phyloP scores from a whole-genome alignment of 30 jellyfish, hydroid and myxozoan species.

The Chrysaora quinquecirrha region DNA sequence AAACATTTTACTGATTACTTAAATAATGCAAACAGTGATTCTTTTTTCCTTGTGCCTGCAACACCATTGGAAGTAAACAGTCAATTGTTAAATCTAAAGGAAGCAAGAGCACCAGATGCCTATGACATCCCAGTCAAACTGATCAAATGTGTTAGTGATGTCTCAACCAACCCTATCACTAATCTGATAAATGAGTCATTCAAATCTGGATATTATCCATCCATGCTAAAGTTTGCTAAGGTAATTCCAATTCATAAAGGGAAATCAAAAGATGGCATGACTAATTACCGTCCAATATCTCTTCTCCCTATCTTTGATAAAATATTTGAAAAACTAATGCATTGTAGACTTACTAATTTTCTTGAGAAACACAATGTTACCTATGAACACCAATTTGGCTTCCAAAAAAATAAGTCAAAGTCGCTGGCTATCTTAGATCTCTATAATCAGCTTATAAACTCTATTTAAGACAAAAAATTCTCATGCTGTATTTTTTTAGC shows the following conservation, averaged over 20 bases:
- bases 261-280: conserved; percentile 14
- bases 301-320: conserved; percentile 4
- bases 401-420: conserved; percentile 35
- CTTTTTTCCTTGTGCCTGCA: conserved; percentile 1
- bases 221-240: conserved; percentile 26
- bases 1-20: conserved; percentile 19
- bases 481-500: not conserved
- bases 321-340: conserved; percentile 55
- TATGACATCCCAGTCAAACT: conserved; percentile 40
- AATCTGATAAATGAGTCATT: conserved; percentile 45
- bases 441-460: not conserved
- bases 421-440: conserved; percentile 41
- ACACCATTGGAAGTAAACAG: conserved; percentile 12
- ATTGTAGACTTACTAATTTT: conserved; percentile 8
- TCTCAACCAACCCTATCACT: conserved; percentile 2
- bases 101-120: conserved; percentile 6
- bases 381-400: conserved; percentile 51
- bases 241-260: conserved; percentile 47
- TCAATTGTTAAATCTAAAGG: not conserved
- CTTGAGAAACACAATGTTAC: conserved; percentile 32
- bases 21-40: conserved; percentile 8
- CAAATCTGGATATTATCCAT: conserved; percentile 31
- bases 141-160: not conserved
- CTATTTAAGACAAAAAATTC: conserved; percentile 10
- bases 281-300: conserved; percentile 18